Evolutionary conservation across 2,797 vertebrate species (phyloP), one percentile per base, ranked within the genome.

Genomic region (Hydrocynus forskahlii): DNA sequence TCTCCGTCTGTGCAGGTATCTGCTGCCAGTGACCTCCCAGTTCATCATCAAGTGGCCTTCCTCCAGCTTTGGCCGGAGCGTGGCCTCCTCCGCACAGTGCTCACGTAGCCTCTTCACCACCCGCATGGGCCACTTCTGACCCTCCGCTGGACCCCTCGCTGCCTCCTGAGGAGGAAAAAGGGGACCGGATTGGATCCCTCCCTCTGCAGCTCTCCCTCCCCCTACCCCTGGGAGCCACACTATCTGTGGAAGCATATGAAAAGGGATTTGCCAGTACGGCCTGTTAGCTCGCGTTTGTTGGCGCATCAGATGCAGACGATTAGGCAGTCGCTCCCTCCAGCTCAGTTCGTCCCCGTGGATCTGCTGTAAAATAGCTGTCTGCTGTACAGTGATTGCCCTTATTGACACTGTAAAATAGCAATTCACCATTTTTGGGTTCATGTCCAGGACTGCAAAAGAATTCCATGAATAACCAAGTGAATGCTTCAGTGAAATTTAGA

Each of bases 11-110:
- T 93, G 92, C 95, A 99, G 98, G 96, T 97, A 94, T 95, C 95
- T 97, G 92, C 93, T 98, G 93, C 96, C 97, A 95, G 96, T 97
- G 93, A 96, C 96, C 90, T 95, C 96, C 91, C 96, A 97, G 89
- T 96, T 98, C 94, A 95, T 97, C 93, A 89, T 96, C 92, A 97
- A 97, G 94, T 94, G 96, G 93, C 94, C 97, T 90, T 94, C 92
- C 70, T 95, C 95, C 93, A 96, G 92, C 93, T 90, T 94, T 88
- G 95, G 94, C 91, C 94, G 95, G 87, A 91, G 90, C 87, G 93
- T 96, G 77, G 92, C 95, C 23, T 96, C 95, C 88, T 93, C 96
- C 84, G 38, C 66, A n/a, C 38, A 40, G 66, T 95, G 92, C 81
- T 94, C 96, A 82, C 95, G 89, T 91, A 94, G 96, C 92, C 94